A percentile compares a stretch with the other conserved stretches of the same genome.
phyloP scores from a whole-genome alignment of 2,888 invertebrate species.

The Phasia obesa region DNA sequence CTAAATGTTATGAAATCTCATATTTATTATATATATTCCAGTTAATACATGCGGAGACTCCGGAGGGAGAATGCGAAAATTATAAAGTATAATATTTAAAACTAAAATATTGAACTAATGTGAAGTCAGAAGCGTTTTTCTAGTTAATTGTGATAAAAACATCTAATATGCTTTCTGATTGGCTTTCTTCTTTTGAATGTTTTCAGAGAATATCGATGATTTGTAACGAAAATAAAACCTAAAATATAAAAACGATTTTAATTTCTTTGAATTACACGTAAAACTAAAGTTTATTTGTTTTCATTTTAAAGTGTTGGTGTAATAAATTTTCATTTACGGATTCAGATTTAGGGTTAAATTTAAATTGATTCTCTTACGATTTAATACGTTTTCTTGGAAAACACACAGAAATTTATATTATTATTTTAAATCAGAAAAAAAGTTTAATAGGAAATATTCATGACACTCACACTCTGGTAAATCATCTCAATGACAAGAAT shows the following conservation, averaged over 20 bases:
- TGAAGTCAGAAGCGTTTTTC: no score
- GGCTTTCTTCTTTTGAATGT: not conserved
- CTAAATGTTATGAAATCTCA: no score
- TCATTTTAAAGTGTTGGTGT: not conserved
- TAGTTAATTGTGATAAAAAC: no score
- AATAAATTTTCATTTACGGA: constrained; percentile 20
- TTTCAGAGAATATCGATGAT: not conserved
- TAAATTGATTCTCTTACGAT: constrained; percentile 33
- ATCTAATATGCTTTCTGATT: no score
- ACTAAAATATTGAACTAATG: no score
- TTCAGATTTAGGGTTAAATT: constrained; percentile 10
- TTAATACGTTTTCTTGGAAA: constrained; percentile 57
- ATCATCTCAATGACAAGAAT: constrained; percentile 55
- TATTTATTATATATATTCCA: no score
- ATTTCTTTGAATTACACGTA: not conserved
- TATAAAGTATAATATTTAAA: no score
- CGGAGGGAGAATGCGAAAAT: no score
- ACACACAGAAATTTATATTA: constrained; percentile 9
- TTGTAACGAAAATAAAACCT: no score
- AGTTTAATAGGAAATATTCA: constrained; percentile 18
- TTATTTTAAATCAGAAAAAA: constrained; percentile 29
- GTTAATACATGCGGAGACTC: no score
- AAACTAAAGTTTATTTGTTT: constrained; percentile 7
- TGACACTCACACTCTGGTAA: constrained; percentile 38
- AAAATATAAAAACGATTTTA: no score